phyloP scores from a whole-genome alignment of 2,888 invertebrate species.

The Muscina levida region DNA sequence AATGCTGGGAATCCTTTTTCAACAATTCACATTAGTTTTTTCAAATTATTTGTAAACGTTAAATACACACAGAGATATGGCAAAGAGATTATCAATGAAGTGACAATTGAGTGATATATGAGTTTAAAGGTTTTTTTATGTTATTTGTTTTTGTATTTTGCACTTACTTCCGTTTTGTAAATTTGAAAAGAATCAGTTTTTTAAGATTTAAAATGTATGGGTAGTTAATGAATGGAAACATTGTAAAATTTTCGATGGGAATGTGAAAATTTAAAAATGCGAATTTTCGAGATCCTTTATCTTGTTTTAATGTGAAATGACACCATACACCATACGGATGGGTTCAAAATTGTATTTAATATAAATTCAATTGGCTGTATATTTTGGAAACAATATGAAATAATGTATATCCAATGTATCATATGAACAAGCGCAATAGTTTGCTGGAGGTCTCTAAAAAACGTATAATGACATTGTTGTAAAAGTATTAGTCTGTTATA shows the following conservation, averaged over 20 bases:
- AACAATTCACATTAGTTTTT: not conserved
- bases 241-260: not conserved
- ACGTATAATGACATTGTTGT: too few relatives aligned
- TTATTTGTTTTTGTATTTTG: slow-evolving; percentile 11
- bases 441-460: too few relatives aligned
- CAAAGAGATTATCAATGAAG: slow-evolving; percentile 12
- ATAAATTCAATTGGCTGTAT: too few relatives aligned
- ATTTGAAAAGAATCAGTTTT: slow-evolving; percentile 1
- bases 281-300: too few relatives aligned
- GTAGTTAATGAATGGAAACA: not conserved
- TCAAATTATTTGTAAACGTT: not conserved
- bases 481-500: too few relatives aligned
- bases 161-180: slow-evolving; percentile 27
- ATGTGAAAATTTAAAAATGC: not conserved
- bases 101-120: slow-evolving; percentile 36
- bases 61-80: slow-evolving; percentile 5
- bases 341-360: too few relatives aligned
- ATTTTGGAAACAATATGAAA: too few relatives aligned
- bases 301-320: too few relatives aligned
- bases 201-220: slow-evolving; percentile 39
- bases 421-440: too few relatives aligned
- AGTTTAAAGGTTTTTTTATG: not conserved
- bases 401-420: too few relatives aligned
- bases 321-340: too few relatives aligned
- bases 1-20: slow-evolving; percentile 1